These are phyloP conservation scores for Gnatocerus cornutus DNA, from an alignment of 2,888 invertebrate species.

Conservation along the genomic window DNA sequence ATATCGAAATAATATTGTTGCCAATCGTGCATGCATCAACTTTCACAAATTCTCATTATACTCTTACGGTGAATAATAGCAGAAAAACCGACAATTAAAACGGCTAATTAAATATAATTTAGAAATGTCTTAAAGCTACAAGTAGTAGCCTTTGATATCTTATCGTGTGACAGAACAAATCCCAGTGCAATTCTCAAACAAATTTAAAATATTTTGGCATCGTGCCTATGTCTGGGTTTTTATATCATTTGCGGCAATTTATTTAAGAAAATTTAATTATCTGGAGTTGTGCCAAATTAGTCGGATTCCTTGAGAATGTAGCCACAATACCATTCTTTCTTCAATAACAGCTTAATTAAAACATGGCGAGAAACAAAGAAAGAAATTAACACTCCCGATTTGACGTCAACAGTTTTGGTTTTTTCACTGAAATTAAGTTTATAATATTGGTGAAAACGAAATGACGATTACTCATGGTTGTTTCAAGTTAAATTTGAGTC, in stretches of 20 bases:
- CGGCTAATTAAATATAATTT: conserved; percentile 14
- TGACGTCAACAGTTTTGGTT: not conserved
- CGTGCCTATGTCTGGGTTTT: conserved; percentile 57
- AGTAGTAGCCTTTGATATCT: not conserved
- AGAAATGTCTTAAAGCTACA: not conserved
- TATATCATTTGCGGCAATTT: conserved; percentile 65
- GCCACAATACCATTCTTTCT: conserved; percentile 47
- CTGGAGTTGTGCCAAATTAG: conserved; percentile 65
- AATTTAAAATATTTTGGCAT: conserved; percentile 52
- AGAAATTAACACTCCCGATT: not conserved
- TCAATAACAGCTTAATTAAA: conserved; percentile 28
- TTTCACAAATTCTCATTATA: conserved; percentile 38
- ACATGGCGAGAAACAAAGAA: conserved; percentile 15
- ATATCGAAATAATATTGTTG: conserved; percentile 41
- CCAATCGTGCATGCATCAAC: conserved; percentile 37
- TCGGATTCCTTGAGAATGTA: conserved; percentile 58
- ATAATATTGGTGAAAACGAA: not conserved
- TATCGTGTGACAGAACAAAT: conserved; percentile 7
- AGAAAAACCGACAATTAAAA: conserved; percentile 17
- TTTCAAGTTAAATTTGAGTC: not conserved
- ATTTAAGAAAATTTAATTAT: conserved; percentile 67
- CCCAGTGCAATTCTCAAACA: conserved; percentile 23
- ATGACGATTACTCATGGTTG: conserved; percentile 1
- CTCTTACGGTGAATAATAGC: conserved; percentile 1
- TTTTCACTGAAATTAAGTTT: not conserved